Evolutionary conservation across 2,888 invertebrate genomes (phyloP).

Genomic region (Tachina grossa): DNA sequence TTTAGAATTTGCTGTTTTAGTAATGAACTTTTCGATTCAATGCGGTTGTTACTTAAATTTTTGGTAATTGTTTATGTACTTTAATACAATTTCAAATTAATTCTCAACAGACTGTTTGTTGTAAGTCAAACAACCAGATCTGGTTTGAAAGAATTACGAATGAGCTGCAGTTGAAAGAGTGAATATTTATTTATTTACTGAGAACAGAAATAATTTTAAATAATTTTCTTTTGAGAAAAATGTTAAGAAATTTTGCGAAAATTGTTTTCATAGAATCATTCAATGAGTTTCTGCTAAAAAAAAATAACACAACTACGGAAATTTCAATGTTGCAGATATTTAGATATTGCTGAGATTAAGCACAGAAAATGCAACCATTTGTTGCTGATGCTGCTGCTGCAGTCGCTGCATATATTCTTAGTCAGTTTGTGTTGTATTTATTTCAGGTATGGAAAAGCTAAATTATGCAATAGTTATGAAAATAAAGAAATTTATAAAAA

Average conservation of each 20-base stretch:
- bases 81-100: conserved; percentile 5
- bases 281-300: background rate
- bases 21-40: conserved; percentile 25
- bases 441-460: background rate
- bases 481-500: too few species aligned
- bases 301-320: background rate
- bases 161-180: background rate
- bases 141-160: conserved; percentile 10
- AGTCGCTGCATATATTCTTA: conserved; percentile 20
- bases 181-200: conserved; percentile 4
- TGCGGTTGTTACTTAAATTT: background rate
- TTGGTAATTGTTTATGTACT: background rate
- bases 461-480: background rate
- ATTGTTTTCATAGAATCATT: conserved; percentile 47
- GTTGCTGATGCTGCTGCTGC: conserved; percentile 21
- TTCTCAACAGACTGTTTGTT: conserved; percentile 1
- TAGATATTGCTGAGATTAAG: conserved; percentile 32
- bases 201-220: background rate
- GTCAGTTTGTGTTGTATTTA: background rate
- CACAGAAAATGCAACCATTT: conserved; percentile 21
- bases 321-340: background rate
- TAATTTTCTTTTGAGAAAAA: background rate
- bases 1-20: background rate
- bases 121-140: conserved; percentile 16
- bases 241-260: conserved; percentile 37